phyloP scores from a whole-genome alignment of 53 echinoderm and acorn worm genomes.

The Henricia sp. region DNA sequence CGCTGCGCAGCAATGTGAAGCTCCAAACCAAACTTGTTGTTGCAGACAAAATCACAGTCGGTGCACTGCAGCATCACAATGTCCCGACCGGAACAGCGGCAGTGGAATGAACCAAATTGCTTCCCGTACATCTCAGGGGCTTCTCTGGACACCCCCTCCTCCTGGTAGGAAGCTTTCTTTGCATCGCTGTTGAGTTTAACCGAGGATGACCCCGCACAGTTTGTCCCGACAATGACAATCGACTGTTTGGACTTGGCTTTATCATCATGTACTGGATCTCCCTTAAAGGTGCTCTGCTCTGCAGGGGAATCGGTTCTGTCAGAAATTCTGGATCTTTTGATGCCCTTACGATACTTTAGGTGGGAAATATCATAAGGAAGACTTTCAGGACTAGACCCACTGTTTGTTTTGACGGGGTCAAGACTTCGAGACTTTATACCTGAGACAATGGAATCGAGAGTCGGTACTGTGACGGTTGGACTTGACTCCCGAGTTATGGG shows the following conservation, averaged over 20 bases:
- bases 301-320: slow-evolving; percentile 35
- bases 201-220: slow-evolving; percentile 66
- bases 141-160: slow-evolving; percentile 21
- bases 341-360: slow-evolving; percentile 39
- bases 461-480: not conserved
- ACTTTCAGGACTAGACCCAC: slow-evolving; percentile 19
- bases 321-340: slow-evolving; percentile 12
- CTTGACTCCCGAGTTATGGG: slow-evolving; percentile 21
- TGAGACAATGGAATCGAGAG: not conserved
- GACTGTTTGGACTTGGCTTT: slow-evolving; percentile 32
- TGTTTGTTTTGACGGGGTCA: slow-evolving; percentile 25
- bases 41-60: slow-evolving; percentile 94
- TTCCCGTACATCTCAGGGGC: slow-evolving; percentile 52
- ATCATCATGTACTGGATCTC: slow-evolving; percentile 15
- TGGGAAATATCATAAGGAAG: slow-evolving; percentile 14
- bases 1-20: slow-evolving; percentile 80
- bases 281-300: not conserved
- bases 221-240: slow-evolving; percentile 67
- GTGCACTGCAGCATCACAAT: slow-evolving; percentile 86
- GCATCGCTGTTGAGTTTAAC: slow-evolving; percentile 53
- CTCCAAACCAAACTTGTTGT: slow-evolving; percentile 87
- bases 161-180: slow-evolving; percentile 17
- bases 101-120: slow-evolving; percentile 75
- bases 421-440: slow-evolving; percentile 17
- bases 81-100: slow-evolving; percentile 75